Evolutionary conservation across 1,140 invertebrate species (phyloP).

Genomic region (Drosophila sulfurigaster): DNA sequence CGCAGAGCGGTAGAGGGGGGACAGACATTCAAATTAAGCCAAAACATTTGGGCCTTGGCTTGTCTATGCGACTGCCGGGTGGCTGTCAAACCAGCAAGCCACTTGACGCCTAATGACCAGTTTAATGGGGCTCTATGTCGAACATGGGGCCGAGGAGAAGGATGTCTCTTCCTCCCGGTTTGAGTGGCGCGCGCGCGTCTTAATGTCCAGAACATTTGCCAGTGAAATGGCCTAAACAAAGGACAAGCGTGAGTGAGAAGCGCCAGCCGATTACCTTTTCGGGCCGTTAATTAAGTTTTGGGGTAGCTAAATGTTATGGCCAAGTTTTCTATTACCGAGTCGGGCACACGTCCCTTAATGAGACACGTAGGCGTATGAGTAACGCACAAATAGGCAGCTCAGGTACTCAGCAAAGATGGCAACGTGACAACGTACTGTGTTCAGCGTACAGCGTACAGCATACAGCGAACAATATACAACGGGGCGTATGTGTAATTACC

Average conservation of each 20-base stretch:
- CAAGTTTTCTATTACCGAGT: constrained; percentile 78
- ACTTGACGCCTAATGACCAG: constrained; percentile 82
- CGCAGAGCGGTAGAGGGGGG: constrained; percentile 2
- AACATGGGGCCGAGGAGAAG: background rate
- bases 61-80: constrained; percentile 37
- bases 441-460: background rate
- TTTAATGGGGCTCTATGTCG: constrained; percentile 60
- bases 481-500: constrained; percentile 54
- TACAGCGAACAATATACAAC: constrained; percentile 2
- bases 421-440: constrained; percentile 45
- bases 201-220: constrained; percentile 64
- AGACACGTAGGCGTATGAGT: constrained; percentile 81
- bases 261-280: constrained; percentile 72
- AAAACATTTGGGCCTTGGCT: constrained; percentile 68
- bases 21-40: constrained; percentile 70
- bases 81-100: constrained; percentile 61
- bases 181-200: constrained; percentile 24
- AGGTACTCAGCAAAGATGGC: constrained; percentile 44
- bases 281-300: constrained; percentile 78
- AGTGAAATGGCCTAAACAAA: constrained; percentile 73
- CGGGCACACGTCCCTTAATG: constrained; percentile 67
- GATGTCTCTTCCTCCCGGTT: background rate
- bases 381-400: constrained; percentile 58
- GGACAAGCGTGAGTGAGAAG: constrained; percentile 12
- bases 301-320: constrained; percentile 73